Conservation (phyloP, 2,888 invertebrate species). For the Melieria omissa region DNA sequence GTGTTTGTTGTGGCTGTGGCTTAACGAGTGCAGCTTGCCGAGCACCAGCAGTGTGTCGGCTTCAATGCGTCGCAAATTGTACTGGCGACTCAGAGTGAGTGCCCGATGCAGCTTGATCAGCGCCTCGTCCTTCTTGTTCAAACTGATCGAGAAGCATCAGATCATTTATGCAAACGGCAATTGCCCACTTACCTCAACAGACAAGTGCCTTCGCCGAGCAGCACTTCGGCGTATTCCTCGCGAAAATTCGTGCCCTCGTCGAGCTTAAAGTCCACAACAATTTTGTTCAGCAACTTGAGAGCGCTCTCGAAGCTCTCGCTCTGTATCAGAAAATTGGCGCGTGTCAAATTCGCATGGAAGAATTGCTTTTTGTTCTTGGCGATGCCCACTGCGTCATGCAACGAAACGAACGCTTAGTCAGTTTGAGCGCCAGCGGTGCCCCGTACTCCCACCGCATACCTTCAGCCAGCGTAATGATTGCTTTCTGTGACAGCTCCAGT, state of each 20-base stretch:
- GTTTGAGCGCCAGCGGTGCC: no score
- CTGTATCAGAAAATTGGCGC: conserved; percentile 52
- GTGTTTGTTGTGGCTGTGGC: conserved; percentile 20
- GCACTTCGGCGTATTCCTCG: conserved; percentile 48
- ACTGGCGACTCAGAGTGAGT: conserved; percentile 46
- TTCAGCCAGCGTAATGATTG: conserved; percentile 50
- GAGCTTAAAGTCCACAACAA: conserved; percentile 45
- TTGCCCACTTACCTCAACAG: conserved; percentile 45
- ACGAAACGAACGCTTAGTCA: background rate
- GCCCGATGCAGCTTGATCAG: conserved; percentile 48
- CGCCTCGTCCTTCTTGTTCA: conserved; percentile 45
- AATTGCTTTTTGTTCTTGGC: conserved; percentile 51
- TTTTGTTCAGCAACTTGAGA: conserved; percentile 49
- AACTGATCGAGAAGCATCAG: conserved; percentile 38
- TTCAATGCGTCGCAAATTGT: conserved; percentile 46
- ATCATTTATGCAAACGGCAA: background rate
- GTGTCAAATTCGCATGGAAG: conserved; percentile 49
- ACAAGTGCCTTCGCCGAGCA: conserved; percentile 49
- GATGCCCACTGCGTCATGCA: conserved; percentile 48
- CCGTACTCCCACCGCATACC: conserved; percentile 41
- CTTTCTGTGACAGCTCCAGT: conserved; percentile 48
- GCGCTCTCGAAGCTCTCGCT: conserved; percentile 48
- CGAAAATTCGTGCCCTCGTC: conserved; percentile 45
- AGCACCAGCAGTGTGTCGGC: conserved; percentile 50
- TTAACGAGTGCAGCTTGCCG: conserved; percentile 52